Evolutionary conservation across 2,113 vertebrate species (phyloP), one percentile per base, ranked within the genome.

Genomic region (Gymnogyps californianus): DNA sequence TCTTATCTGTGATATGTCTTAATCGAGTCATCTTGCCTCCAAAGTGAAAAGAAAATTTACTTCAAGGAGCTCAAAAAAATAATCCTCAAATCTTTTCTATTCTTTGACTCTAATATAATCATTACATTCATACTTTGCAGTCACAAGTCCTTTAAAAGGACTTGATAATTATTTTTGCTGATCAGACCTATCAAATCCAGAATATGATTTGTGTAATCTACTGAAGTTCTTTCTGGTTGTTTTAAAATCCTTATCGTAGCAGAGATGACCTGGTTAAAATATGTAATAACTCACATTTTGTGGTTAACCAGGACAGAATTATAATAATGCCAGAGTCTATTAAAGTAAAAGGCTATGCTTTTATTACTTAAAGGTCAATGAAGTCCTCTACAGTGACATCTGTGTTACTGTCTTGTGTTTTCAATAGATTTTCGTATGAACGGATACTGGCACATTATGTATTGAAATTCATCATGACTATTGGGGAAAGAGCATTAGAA

Each of bases 361-460:
- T 94, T 95, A 82, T 96, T 93, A 91, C 51, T 84, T 95, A 96
- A 97, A 97, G 92, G 87, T 95, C 95, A 97, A 6, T 20, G 34
- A 79, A 92, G 67, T 78, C 72, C 58, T 87, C 42, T 87, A 8
- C 29, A 29, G 29, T 74, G 92, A 84, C 79, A 95, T 71, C 71
- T 93, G 38, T 89, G 58, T 90, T 86, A 59, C 10, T 25, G 16
- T 57, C 52, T 47, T 81, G 42, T 90, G 42, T 77, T 94, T 80
- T 84, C 59, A 92, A 12, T 77, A 49, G 57, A 66, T 91, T 81
- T 85, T 92, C 13, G 20, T 72, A 19, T 28, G 44, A 57, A 64
- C 36, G 71, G 28, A 78, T 26, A 75, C 10, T 40, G 55, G 25
- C 21, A 49, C 15, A 32, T 59, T 70, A 47, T 76, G 18, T 66